phyloP scores from a whole-genome alignment of 2,888 invertebrate genomes.

The Endotricha flammealis region DNA sequence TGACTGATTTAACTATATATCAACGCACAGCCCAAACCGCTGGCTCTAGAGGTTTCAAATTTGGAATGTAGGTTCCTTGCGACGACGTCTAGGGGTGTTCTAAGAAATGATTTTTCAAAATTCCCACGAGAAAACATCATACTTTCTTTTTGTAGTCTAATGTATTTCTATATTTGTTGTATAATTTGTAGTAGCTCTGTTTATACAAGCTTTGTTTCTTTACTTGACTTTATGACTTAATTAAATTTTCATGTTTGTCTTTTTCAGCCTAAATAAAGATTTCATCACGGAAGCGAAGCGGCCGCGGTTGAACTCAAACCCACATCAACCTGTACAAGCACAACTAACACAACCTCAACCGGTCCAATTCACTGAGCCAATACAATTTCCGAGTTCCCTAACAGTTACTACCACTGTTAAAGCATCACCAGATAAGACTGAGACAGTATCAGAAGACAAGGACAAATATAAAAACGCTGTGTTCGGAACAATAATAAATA shows the following conservation, averaged over 20 bases:
- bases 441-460: constrained; percentile 24
- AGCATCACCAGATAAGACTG: constrained; percentile 27
- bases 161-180: no score
- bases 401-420: constrained; percentile 57
- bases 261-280: constrained; percentile 66
- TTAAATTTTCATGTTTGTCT: background rate
- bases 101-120: no score
- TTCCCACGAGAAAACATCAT: no score
- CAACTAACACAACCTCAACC: constrained; percentile 21
- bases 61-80: no score
- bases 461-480: constrained; percentile 34
- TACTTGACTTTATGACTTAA: background rate
- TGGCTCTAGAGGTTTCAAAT: no score
- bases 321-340: constrained; percentile 24
- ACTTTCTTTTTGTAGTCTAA: no score
- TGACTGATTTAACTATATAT: no score
- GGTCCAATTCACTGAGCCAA: constrained; percentile 43
- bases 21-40: no score
- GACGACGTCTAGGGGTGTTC: no score
- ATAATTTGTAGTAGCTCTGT: no score
- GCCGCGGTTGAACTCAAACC: constrained; percentile 41
- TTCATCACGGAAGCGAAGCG: constrained; percentile 53
- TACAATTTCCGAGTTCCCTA: constrained; percentile 66
- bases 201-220: background rate
- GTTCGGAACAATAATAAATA: constrained; percentile 42